phyloP scores from a whole-genome alignment of 1,140 invertebrate species.

The Monochamus saltuarius region DNA sequence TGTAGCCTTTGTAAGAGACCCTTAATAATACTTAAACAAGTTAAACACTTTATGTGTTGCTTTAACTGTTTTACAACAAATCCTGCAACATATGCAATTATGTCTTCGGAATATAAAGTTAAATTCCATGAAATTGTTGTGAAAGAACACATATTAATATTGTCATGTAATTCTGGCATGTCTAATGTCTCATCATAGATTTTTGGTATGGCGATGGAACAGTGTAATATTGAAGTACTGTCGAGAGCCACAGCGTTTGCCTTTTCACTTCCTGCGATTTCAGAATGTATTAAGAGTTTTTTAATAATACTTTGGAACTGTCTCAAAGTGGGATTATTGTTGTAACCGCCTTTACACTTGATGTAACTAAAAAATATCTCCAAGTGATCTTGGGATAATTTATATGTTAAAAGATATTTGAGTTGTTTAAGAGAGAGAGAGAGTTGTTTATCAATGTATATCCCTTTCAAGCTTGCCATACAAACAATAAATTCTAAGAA shows the following conservation, averaged over 20 bases:
- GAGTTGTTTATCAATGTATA: conserved; percentile 39
- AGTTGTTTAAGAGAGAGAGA: conserved; percentile 23
- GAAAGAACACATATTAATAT: background rate
- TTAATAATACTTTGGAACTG: conserved; percentile 42
- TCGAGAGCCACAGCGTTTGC: conserved; percentile 23
- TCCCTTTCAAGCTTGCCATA: conserved; percentile 30
- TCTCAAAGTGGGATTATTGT: conserved; percentile 46
- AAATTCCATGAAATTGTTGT: conserved; percentile 20
- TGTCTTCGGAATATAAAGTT: conserved; percentile 24
- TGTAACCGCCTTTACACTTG: conserved; percentile 39
- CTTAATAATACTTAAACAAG: conserved; percentile 15
- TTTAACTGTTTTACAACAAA: conserved; percentile 24
- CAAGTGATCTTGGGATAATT: conserved; percentile 50
- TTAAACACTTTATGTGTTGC: conserved; percentile 13
- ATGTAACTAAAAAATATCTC: conserved; percentile 49
- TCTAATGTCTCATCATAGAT: conserved; percentile 3
- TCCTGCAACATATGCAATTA: conserved; percentile 25
- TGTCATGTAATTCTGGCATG: conserved; percentile 2
- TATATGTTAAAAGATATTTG: conserved; percentile 45
- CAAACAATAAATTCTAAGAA: conserved; percentile 44
- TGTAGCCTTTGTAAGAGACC: conserved; percentile 12
- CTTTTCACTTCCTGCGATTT: conserved; percentile 13
- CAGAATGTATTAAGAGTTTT: conserved; percentile 20
- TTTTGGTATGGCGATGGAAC: background rate
- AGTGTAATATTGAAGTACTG: conserved; percentile 15